Percentiles rank a stretch among this genome's conserved stretches.
phyloP scores from a whole-genome alignment of 1,140 invertebrate species.

The Cataglyphis hispanica region DNA sequence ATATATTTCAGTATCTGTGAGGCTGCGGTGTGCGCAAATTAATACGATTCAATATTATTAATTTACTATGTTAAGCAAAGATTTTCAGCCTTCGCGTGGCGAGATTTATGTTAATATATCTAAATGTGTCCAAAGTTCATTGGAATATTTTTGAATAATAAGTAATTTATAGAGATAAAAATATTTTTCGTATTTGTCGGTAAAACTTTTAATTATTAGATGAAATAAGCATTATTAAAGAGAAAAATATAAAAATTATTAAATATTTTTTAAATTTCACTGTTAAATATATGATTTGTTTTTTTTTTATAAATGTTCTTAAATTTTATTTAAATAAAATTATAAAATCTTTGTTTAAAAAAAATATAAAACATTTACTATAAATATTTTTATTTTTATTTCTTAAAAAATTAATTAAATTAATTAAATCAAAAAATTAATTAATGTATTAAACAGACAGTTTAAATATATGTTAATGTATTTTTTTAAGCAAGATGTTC shows the following conservation, averaged over 20 bases:
- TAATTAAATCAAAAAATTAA: too few relatives aligned
- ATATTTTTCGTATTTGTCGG: background rate
- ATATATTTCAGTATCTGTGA: constrained; percentile 87
- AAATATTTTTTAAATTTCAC: background rate
- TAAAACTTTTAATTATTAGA: background rate
- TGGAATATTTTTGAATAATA: background rate
- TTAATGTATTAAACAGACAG: background rate
- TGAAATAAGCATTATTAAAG: background rate
- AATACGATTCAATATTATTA: background rate
- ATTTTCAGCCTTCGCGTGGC: background rate
- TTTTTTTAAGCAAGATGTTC: background rate
- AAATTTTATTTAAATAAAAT: background rate
- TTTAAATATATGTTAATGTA: background rate
- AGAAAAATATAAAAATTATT: background rate
- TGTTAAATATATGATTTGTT: background rate
- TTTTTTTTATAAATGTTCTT: background rate
- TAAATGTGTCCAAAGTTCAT: background rate
- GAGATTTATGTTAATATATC: background rate
- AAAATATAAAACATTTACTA: background rate
- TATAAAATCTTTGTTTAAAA: background rate
- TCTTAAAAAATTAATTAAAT: too few relatives aligned
- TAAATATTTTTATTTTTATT: background rate
- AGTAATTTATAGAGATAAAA: background rate
- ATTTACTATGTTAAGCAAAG: background rate
- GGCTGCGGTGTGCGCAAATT: constrained; percentile 77